Base-by-base conservation (phyloP, 2,888 invertebrate species). In the Tetranychus piercei region DNA sequence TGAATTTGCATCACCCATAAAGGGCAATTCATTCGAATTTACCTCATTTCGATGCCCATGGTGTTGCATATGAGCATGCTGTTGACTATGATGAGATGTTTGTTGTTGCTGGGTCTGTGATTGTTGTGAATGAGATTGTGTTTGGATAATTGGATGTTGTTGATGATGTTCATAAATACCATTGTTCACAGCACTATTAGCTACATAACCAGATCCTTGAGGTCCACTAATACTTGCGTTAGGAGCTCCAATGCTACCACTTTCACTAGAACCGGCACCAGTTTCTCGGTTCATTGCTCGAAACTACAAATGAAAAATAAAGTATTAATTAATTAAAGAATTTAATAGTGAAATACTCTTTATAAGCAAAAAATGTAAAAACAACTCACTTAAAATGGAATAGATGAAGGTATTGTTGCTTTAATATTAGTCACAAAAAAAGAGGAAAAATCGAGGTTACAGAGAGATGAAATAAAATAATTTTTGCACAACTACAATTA, bases 1-100 rank as follows among this genome's bases (percentile, higher is more conserved):
- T 11, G 75, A 75, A 34, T 67, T 67, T n/a, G 22, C n/a, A 18
- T 75, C 75, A 23, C 55, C 55, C 9, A 55, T 55, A 15, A 55
- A 55, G 15, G 55, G 55, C 2, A 5, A 55, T 55, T 55, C 55
- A 55, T 15, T 55, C 1, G 55, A 3, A 55, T 15, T 55, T 55
- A 55, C 7, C 9, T 55, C 55, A 55, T 55, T 55, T 15, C 55
- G 55, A 55, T 55, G 7, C 2, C 15, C 55, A 55, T 55, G 55
- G 15, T 9, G 15, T 6, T 55, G 55, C 15, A 55, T 9, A 55
- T 55, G 55, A 55, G 55, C 9, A 15, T 9, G 55, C 2, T 55
- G 55, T 55, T 55, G 55, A 7, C 9, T 55, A 15, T 55, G 55
- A 15, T 15, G 55, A 15, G 55, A 55, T 8, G 9, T 9, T 6